A percentile compares a stretch with the other conserved stretches of the same genome.
Evolutionary conservation across 2,113 vertebrate species (phyloP).

Genomic region (Myodes glareolus): DNA sequence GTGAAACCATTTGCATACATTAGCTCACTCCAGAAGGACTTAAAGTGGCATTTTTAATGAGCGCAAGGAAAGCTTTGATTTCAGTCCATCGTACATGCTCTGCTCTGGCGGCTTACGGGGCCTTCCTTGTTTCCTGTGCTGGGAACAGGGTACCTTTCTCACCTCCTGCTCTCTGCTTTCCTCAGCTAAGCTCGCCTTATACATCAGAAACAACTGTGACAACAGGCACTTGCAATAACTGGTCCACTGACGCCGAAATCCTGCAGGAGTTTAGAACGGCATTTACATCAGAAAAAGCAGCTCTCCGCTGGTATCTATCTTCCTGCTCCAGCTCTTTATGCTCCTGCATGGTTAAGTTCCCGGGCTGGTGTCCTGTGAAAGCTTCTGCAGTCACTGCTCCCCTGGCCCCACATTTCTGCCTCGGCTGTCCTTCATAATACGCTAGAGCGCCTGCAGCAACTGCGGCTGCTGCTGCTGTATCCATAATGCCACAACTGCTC

Average conservation of each 20-base stretch:
- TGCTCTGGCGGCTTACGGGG: neutral
- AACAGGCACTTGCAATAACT: neutral
- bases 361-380: no score
- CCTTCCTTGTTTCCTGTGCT: neutral
- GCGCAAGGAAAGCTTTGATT: neutral
- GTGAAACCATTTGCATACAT: neutral
- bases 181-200: neutral
- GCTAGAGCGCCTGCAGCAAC: neutral
- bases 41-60: neutral
- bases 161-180: neutral
- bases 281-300: neutral
- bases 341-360: neutral
- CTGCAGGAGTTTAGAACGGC: neutral
- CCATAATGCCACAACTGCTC: no score
- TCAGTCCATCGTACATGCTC: neutral
- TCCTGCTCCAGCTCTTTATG: no score
- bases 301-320: neutral
- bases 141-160: neutral
- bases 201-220: neutral
- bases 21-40: neutral
- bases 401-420: neutral
- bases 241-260: neutral
- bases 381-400: no score
- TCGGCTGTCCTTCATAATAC: neutral
- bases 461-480: neutral